phyloP scores from a whole-genome alignment of 2,888 invertebrate genomes.

The Corythucha ciliata region DNA sequence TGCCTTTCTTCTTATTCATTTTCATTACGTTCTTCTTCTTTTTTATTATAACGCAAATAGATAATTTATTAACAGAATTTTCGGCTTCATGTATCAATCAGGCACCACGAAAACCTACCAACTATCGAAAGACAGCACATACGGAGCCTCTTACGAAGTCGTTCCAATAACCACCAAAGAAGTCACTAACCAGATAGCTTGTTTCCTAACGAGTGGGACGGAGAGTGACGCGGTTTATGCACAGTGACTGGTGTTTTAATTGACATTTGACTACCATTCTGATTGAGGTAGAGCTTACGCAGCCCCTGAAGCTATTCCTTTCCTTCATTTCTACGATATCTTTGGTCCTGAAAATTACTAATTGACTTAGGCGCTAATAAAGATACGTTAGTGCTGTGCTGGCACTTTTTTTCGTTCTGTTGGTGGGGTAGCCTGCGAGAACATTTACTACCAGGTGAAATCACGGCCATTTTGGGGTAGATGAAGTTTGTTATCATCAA shows the following conservation, averaged over 20 bases:
- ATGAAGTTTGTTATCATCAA: no score
- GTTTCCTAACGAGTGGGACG: conserved; percentile 76
- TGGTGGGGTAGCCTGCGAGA: no score
- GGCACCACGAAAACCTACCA: conserved; percentile 86
- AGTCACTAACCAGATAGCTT: conserved; percentile 60
- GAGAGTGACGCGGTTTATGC: conserved; percentile 49
- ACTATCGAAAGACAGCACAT: conserved; percentile 50
- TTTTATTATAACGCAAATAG: no score
- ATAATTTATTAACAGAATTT: no score
- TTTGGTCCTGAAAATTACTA: conserved; percentile 50
- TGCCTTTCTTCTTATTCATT: no score
- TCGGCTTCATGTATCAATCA: conserved; percentile 37
- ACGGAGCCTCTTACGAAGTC: conserved; percentile 63
- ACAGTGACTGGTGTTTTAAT: conserved; percentile 74
- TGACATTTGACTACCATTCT: conserved; percentile 56
- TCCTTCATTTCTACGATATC: conserved; percentile 61
- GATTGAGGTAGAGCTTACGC: no score
- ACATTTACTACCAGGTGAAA: no score
- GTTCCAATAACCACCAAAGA: conserved; percentile 75
- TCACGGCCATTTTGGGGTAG: no score
- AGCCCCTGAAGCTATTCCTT: no score
- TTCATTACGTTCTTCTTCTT: no score
- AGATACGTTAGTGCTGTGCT: no score
- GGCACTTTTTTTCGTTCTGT: conserved; percentile 43
- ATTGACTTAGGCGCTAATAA: not conserved